A percentile compares a stretch with the other conserved stretches of the same genome.
Conservation (phyloP, 2,888 invertebrate species). For the Nemotelus nigrinus region DNA sequence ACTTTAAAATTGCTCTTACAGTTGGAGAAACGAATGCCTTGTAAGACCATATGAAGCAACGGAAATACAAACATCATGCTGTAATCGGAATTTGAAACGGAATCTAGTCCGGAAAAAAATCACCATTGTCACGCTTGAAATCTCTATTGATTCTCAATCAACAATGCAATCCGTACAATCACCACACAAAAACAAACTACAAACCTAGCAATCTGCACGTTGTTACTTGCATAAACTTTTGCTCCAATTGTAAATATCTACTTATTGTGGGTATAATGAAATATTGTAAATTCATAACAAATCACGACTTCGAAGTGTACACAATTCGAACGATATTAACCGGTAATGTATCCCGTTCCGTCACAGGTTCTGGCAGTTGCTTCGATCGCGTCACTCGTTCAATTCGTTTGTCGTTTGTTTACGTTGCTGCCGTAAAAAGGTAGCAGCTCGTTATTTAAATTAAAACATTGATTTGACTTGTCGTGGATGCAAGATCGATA, state of each 20-base stretch:
- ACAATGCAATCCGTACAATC: conserved; percentile 2
- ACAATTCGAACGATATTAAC: conserved; percentile 31
- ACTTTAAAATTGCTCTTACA: too few species aligned
- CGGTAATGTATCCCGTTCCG: background rate
- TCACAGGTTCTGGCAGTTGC: background rate
- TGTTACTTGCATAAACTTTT: conserved; percentile 18
- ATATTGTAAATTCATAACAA: conserved; percentile 38
- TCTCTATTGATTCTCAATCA: background rate
- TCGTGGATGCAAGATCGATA: conserved; percentile 28
- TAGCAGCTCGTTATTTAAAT: conserved; percentile 43
- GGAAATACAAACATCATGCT: too few species aligned
- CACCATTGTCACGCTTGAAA: too few species aligned
- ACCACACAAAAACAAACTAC: background rate
- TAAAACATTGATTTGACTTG: conserved; percentile 39
- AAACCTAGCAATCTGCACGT: background rate
- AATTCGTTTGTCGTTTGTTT: background rate
- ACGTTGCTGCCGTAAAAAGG: conserved; percentile 3
- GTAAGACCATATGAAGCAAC: too few species aligned
- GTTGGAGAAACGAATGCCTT: too few species aligned
- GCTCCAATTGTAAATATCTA: conserved; percentile 18
- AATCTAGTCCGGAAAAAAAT: too few species aligned
- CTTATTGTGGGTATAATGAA: conserved; percentile 16
- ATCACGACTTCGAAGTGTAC: conserved; percentile 35
- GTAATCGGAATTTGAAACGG: too few species aligned
- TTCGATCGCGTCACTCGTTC: background rate